Conservation (phyloP, 2,113 vertebrate species). For the Rhizomys pruinosus region DNA sequence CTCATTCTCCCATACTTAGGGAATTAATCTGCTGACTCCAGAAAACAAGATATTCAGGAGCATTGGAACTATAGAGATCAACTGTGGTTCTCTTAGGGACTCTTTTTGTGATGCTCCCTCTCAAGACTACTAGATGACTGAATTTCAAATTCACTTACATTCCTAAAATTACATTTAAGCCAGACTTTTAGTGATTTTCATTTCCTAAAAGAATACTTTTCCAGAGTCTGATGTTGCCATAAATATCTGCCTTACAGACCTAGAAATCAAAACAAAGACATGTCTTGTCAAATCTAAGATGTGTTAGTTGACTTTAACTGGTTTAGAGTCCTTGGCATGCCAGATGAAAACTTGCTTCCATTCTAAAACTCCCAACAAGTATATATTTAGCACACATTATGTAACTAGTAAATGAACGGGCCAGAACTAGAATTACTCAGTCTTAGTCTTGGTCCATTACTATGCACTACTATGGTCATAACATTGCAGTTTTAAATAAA, state of each 20-base stretch:
- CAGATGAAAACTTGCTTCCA: not conserved
- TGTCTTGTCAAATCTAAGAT: too few species aligned
- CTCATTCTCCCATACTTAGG: not conserved
- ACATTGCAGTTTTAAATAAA: slow-evolving; percentile 27
- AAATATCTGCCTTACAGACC: not conserved
- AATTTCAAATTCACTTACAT: slow-evolving; percentile 44
- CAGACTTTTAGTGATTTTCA: not conserved
- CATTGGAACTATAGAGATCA: not conserved
- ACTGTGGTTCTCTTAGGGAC: slow-evolving; percentile 5
- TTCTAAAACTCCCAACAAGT: not conserved
- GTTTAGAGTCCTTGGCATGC: not conserved
- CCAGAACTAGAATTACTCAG: not conserved
- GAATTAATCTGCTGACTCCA: not conserved
- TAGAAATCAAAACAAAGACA: not conserved
- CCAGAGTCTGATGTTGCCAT: not conserved
- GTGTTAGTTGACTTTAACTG: not conserved
- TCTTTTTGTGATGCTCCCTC: not conserved
- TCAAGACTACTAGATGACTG: not conserved
- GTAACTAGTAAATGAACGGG: not conserved
- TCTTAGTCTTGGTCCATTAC: not conserved
- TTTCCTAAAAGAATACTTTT: not conserved
- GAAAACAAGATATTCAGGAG: not conserved
- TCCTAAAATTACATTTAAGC: not conserved
- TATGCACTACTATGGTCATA: not conserved
- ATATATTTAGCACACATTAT: not conserved